phyloP scores from a whole-genome alignment of 2,888 invertebrate species.

The Xanthia togata region DNA sequence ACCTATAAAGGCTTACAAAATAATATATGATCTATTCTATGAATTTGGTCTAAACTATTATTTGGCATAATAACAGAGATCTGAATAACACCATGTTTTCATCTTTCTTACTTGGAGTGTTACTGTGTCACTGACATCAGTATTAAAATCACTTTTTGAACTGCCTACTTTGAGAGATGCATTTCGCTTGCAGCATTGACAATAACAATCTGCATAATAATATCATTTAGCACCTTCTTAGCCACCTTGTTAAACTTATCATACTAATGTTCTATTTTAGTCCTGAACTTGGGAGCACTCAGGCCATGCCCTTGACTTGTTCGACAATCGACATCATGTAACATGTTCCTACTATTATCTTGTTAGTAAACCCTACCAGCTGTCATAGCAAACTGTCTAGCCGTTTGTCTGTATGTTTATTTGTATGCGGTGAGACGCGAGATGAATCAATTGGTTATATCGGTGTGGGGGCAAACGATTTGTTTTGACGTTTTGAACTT shows the following conservation, averaged over 20 bases:
- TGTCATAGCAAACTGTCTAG: conserved; percentile 58
- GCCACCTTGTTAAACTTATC: conserved; percentile 11
- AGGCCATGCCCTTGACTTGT: conserved; percentile 44
- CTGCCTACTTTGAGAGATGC: conserved; percentile 3
- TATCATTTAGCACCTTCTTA: conserved; percentile 21
- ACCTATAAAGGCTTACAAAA: background rate
- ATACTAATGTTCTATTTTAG: conserved; percentile 34
- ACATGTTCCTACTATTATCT: conserved; percentile 43
- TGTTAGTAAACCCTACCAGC: conserved; percentile 59
- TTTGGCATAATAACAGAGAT: no score
- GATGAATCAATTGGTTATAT: conserved; percentile 50
- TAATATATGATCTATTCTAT: background rate
- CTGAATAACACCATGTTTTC: background rate
- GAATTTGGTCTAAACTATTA: background rate
- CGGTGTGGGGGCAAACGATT: conserved; percentile 29
- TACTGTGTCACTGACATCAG: conserved; percentile 8
- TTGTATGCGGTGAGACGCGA: conserved; percentile 17
- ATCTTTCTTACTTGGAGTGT: background rate
- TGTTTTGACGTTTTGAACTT: conserved; percentile 48
- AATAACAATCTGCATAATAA: conserved; percentile 34
- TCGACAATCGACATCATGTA: conserved; percentile 12
- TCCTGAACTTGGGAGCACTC: conserved; percentile 9
- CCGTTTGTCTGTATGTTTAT: conserved; percentile 41
- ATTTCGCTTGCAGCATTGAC: conserved; percentile 20
- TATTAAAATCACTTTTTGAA: conserved; percentile 29